Conservation (phyloP, 2,113 vertebrate genomes). For the Pithys albifrons region DNA sequence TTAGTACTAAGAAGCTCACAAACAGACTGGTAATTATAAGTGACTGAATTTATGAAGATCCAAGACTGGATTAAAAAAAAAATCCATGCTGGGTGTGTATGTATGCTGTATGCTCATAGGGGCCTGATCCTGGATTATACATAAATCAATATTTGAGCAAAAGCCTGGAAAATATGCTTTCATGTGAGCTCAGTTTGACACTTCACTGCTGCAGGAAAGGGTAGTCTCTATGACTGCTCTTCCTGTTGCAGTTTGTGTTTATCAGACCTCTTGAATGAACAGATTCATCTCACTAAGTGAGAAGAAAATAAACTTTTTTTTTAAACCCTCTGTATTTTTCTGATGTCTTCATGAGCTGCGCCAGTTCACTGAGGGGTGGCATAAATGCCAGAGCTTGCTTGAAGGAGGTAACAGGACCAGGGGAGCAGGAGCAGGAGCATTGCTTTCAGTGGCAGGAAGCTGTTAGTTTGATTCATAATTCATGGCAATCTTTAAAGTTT, state of each 20-base stretch:
- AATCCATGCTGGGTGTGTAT: not conserved
- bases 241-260: not conserved
- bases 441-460: not conserved
- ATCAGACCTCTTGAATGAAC: not conserved
- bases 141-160: not conserved
- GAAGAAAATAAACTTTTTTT: not conserved
- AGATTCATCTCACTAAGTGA: not conserved
- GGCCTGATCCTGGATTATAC: not conserved
- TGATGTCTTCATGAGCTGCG: not conserved
- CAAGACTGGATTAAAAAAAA: not conserved
- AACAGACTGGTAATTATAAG: not conserved
- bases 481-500: not conserved
- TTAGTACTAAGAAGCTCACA: not conserved
- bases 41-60: not conserved
- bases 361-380: not conserved
- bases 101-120: not conserved
- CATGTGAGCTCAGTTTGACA: not conserved
- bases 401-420: not conserved
- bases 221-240: not conserved
- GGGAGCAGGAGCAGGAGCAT: not conserved
- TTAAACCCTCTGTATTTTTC: not conserved
- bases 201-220: not conserved
- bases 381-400: not conserved
- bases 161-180: not conserved
- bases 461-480: not conserved